Evolutionary conservation across 2,888 invertebrate species (phyloP).

Genomic region (Andrena chrysosceles): DNA sequence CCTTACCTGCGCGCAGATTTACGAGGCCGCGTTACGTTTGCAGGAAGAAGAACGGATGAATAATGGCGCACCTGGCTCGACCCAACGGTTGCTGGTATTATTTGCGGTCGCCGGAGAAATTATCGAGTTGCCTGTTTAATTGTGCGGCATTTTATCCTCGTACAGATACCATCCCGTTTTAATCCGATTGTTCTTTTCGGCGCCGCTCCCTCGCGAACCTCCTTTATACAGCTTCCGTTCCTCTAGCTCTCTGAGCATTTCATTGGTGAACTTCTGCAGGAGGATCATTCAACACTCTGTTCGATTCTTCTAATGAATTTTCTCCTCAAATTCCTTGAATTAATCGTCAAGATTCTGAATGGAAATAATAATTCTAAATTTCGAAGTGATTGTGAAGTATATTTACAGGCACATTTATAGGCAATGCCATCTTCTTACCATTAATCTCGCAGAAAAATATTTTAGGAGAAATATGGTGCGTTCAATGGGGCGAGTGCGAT

Average conservation of each 20-base stretch:
- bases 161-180: conserved; percentile 20
- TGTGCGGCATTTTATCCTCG: conserved; percentile 54
- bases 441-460: not conserved
- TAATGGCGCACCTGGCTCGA: conserved; percentile 73
- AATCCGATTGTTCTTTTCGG: conserved; percentile 5
- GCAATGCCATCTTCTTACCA: not conserved
- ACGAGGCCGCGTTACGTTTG: conserved; percentile 66
- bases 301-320: not conserved
- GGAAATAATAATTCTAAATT: not conserved
- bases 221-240: not conserved
- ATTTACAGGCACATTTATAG: too few species aligned
- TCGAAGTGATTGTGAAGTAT: too few species aligned
- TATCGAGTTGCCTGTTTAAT: conserved; percentile 74
- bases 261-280: not conserved
- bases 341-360: not conserved
- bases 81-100: conserved; percentile 67
- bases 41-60: conserved; percentile 74
- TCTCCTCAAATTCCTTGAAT: not conserved
- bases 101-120: conserved; percentile 71
- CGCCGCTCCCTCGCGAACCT: too few species aligned
- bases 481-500: not conserved
- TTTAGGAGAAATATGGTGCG: not conserved
- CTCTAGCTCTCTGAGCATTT: not conserved
- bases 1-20: conserved; percentile 72
- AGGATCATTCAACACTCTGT: not conserved